These are phyloP conservation scores for Tiliqua scincoides DNA, from an alignment of 2,113 vertebrate species.

Conservation along the genomic window DNA sequence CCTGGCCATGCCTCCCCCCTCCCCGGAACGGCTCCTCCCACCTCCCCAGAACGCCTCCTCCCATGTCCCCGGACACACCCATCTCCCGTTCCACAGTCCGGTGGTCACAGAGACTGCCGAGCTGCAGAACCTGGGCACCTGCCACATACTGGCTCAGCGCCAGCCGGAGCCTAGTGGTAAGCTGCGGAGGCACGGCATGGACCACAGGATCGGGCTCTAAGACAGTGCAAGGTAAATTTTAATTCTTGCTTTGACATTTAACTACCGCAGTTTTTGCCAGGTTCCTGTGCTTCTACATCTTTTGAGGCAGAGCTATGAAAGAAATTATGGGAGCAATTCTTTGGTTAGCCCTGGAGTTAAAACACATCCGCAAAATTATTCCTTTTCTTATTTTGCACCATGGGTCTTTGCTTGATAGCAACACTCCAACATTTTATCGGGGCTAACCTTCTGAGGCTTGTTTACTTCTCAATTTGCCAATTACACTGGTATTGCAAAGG, in stretches of 20 bases:
- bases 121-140: no score
- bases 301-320: background rate
- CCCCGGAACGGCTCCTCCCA: no score
- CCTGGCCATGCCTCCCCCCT: no score
- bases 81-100: no score
- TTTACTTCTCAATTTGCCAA: constrained; percentile 60
- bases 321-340: background rate
- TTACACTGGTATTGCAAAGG: constrained; percentile 64
- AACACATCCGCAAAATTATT: constrained; percentile 50
- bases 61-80: no score
- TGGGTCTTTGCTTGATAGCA: constrained; percentile 52
- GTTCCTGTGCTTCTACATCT: background rate
- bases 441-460: constrained; percentile 62
- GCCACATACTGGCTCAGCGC: no score
- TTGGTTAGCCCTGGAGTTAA: constrained; percentile 1
- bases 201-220: no score
- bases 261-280: background rate
- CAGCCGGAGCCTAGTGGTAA: no score
- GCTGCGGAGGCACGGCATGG: no score
- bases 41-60: no score
- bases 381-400: constrained; percentile 25
- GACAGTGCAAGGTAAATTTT: background rate
- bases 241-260: background rate
- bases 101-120: no score
- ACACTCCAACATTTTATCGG: constrained; percentile 60